Conservation (phyloP, 2,113 vertebrate genomes). For the Pterocles gutturalis region DNA sequence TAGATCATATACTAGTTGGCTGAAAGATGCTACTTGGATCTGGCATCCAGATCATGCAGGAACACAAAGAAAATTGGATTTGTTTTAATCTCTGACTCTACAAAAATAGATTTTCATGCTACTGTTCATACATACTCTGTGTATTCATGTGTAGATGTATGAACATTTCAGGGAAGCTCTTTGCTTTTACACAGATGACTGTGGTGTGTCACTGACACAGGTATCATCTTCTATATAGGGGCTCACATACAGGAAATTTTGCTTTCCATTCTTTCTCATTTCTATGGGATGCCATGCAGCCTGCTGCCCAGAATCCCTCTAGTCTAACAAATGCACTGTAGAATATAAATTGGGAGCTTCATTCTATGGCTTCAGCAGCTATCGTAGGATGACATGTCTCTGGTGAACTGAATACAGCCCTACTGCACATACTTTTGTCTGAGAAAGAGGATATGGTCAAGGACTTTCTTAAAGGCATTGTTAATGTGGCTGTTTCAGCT, state of each 20-base stretch:
- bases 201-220: accelerated
- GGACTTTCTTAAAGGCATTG: background rate
- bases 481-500: background rate
- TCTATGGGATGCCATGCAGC: background rate
- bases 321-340: background rate
- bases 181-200: background rate
- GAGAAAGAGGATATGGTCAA: background rate
- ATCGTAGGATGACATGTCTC: background rate
- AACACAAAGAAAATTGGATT: background rate
- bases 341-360: background rate
- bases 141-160: background rate
- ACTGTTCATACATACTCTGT: background rate
- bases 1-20: background rate
- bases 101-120: background rate
- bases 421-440: background rate
- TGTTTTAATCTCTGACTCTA: background rate
- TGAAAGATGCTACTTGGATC: background rate
- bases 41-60: background rate
- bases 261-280: background rate
- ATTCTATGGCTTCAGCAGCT: background rate
- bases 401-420: background rate
- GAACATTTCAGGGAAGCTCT: background rate
- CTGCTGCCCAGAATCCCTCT: background rate
- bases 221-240: background rate
- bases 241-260: background rate